Base-by-base conservation (phyloP, 2,888 invertebrate species). In the Ormyrus thymus region DNA sequence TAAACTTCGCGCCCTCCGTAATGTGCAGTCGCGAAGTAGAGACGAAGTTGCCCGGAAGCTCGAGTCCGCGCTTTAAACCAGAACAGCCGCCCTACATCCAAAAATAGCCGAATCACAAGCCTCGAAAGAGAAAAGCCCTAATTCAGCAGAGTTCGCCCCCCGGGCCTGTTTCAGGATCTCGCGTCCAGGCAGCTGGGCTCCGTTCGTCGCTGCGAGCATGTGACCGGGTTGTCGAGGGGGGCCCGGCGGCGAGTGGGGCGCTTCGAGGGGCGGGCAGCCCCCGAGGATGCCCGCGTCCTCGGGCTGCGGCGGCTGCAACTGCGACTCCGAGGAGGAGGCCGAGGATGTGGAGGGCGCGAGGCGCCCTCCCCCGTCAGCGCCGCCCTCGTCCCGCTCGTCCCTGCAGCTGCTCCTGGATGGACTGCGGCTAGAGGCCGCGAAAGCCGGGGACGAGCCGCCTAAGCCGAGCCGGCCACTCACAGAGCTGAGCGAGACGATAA, bases 291-390 rank as follows among this genome's bases (percentile, higher is more conserved):
- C 61, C 50, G 59, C 43, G 46, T 68, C 72, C 71, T 76, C 71
- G 50, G 66, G 55, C 59, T 48, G 61, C 56, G 29, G 58, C 64
- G 29, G 58, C 64, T 64, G 59, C 66, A 64, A 59, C 61, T 61
- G 68, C 62, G 66, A 66, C 56, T 46, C 61, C 55, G 73, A 66
- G 51, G 69, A 74, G 70, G 75, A 75, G 84, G 83, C 88, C 86
- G 89, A 89, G 87, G 89, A 89, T 89, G 89, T 89, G 87, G 89
- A 89, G 84, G 88, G 85, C 84, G 78, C 76, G 83, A 75, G 73
- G 55, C 6, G n/a, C n/a, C 29, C 53, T 9, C 53, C 51, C 58
- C 43, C 64, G n/a, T n/a, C n/a, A 48, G 51, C 45, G 15, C 10
- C 51, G 70, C 50, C 46, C 46, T 9, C 64, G 13, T 29, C 62